These are phyloP conservation scores for Capreolus pygargus DNA, from an alignment of 2,113 vertebrate species.

Conservation along the genomic window DNA sequence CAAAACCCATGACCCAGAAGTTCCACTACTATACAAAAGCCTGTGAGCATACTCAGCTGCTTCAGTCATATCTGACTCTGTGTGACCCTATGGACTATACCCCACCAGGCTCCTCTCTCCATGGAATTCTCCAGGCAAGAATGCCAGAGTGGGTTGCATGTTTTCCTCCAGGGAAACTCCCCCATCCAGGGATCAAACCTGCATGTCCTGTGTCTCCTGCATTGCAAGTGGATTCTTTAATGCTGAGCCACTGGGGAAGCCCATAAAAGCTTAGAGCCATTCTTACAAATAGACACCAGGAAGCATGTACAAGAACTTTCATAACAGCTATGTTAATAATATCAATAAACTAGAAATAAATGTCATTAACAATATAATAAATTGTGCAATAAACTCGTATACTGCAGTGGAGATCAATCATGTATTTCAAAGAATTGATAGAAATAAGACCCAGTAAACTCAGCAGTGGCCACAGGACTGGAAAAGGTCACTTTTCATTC, in stretches of 20 bases:
- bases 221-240: background rate
- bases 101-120: background rate
- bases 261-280: background rate
- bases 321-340: background rate
- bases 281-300: background rate
- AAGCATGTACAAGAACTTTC: background rate
- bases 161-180: background rate
- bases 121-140: background rate
- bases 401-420: background rate
- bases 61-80: background rate
- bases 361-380: background rate
- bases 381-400: background rate
- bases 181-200: background rate
- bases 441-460: background rate
- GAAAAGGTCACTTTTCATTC: too few relatives aligned
- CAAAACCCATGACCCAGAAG: background rate
- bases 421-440: background rate
- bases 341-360: background rate
- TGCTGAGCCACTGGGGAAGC: background rate
- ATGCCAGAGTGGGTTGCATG: background rate
- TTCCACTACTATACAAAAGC: background rate
- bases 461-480: too few relatives aligned
- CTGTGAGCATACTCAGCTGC: background rate
- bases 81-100: background rate
- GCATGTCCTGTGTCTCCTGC: background rate